These are phyloP conservation scores for Chlamydotis undulata DNA, from an alignment of 2,113 vertebrate species.

Conservation along the genomic window DNA sequence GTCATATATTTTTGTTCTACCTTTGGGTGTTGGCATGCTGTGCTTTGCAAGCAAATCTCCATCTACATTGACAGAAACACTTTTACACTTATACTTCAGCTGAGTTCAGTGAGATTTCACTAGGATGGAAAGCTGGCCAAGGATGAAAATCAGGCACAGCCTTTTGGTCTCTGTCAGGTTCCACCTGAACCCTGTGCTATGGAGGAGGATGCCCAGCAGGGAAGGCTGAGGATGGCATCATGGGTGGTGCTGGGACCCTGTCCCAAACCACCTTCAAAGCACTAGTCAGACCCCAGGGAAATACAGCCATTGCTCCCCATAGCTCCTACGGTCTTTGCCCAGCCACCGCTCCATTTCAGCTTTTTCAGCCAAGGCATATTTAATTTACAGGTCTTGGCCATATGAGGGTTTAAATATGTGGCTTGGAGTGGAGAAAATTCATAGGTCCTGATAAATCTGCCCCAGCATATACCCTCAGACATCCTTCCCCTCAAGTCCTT, in stretches of 20 bases:
- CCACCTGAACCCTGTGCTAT: neutral
- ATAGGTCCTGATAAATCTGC: neutral
- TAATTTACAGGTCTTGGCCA: neutral
- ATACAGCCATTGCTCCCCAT: neutral
- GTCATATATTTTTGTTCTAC: neutral
- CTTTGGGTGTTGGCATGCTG: neutral
- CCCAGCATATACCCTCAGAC: fast-evolving
- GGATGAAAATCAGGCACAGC: neutral
- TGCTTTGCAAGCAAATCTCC: neutral
- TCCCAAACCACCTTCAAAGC: neutral
- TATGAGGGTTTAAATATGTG: neutral
- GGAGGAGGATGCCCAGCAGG: neutral
- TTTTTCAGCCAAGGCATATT: neutral
- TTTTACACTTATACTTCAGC: neutral
- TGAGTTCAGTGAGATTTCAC: neutral
- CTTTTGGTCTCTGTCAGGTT: neutral
- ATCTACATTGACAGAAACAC: neutral
- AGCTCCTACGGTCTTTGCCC: neutral
- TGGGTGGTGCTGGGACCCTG: fast-evolving
- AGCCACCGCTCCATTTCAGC: neutral
- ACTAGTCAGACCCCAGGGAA: neutral
- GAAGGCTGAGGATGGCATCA: neutral
- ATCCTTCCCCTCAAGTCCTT: fast-evolving
- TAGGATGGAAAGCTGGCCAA: neutral
- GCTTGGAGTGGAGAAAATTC: neutral